These are phyloP conservation scores for Ecdyonurus torrentis DNA, from an alignment of 2,888 invertebrate genomes.

Conservation along the genomic window DNA sequence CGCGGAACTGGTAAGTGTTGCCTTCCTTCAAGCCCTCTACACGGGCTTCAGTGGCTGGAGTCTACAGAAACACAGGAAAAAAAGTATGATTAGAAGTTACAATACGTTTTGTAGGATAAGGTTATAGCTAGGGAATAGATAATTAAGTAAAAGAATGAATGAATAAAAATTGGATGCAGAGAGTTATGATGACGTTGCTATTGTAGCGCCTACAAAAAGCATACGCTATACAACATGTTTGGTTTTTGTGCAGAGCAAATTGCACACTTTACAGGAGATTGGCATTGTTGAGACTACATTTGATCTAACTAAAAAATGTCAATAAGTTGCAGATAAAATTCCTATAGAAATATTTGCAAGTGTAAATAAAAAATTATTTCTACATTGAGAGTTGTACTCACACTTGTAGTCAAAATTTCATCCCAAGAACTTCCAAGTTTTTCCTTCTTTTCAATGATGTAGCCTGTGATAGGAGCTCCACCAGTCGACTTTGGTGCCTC, in stretches of 20 bases:
- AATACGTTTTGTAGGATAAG: too few relatives aligned
- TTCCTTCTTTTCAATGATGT: slow-evolving; percentile 79
- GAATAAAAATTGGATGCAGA: too few relatives aligned
- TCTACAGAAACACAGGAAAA: slow-evolving; percentile 34
- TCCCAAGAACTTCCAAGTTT: slow-evolving; percentile 63
- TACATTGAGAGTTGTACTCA: slow-evolving; percentile 30
- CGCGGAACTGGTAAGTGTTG: slow-evolving; percentile 89
- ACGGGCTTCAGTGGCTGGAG: slow-evolving; percentile 60
- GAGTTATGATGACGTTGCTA: too few relatives aligned
- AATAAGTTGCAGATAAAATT: background rate
- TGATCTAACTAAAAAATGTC: background rate
- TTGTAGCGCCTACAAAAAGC: too few relatives aligned
- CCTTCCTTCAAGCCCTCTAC: slow-evolving; percentile 78
- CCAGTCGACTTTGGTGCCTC: slow-evolving; percentile 59
- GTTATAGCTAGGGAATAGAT: too few relatives aligned
- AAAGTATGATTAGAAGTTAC: too few relatives aligned
- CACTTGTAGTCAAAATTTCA: slow-evolving; percentile 57
- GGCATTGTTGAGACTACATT: background rate
- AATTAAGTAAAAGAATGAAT: too few relatives aligned
- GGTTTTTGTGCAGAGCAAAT: too few relatives aligned
- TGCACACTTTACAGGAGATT: too few relatives aligned
- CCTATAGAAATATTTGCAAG: background rate
- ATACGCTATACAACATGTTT: too few relatives aligned
- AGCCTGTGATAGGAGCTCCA: slow-evolving; percentile 66
- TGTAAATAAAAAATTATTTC: too few relatives aligned